Conservation (phyloP, 2,888 invertebrate genomes). For the Falcaria lacertinaria region DNA sequence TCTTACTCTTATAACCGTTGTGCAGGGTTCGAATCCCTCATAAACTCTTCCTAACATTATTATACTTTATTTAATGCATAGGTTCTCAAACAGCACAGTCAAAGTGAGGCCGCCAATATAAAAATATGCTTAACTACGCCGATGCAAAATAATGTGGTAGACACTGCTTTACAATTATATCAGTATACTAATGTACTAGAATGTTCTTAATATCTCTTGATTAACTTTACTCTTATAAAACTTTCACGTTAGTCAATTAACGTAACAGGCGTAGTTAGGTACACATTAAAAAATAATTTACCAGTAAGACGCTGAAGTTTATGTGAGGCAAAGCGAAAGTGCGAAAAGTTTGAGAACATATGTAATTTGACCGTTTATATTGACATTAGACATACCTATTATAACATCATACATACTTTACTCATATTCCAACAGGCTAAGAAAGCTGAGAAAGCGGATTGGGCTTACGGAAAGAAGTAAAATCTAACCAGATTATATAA, state of each 20-base stretch:
- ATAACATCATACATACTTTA: conserved; percentile 28
- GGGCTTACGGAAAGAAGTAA: conserved; percentile 84
- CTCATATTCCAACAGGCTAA: conserved; percentile 83
- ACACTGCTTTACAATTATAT: too few species aligned
- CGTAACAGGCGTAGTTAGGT: too few species aligned
- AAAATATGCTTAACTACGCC: too few species aligned
- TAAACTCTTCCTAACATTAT: not conserved
- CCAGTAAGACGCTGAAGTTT: too few species aligned
- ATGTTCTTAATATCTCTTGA: not conserved
- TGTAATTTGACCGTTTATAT: not conserved
- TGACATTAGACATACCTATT: conserved; percentile 12
- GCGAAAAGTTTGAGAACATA: not conserved
- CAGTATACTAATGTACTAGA: too few species aligned
- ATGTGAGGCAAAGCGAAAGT: not conserved
- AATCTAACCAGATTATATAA: conserved; percentile 20
- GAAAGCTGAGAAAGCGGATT: conserved; percentile 87
- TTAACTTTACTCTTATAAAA: conserved; percentile 1
- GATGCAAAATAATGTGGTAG: too few species aligned
- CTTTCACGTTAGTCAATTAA: too few species aligned
- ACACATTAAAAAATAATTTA: too few species aligned
- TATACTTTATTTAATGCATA: not conserved
- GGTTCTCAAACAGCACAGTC: not conserved
- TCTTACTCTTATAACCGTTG: not conserved
- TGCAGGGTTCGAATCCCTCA: conserved; percentile 13
- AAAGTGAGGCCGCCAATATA: too few species aligned